Evolutionary conservation across 1,140 invertebrate genomes (phyloP).

Genomic region (Solenopsis invicta): DNA sequence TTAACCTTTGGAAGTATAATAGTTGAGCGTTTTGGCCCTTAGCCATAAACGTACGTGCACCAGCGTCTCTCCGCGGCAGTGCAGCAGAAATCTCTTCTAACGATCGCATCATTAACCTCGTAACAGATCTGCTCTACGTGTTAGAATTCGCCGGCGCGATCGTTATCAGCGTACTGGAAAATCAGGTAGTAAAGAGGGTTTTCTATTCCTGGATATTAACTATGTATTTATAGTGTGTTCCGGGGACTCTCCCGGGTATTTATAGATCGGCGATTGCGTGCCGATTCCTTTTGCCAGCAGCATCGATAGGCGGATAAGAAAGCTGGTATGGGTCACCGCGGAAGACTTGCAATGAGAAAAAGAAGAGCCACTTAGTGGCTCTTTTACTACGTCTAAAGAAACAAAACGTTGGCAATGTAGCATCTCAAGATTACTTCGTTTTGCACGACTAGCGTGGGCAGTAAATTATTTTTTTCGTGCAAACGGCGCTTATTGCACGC

Average conservation of each 20-base stretch:
- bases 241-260: conserved; percentile 69
- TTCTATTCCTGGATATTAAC: conserved; percentile 71
- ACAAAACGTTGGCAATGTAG: conserved; percentile 43
- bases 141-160: conserved; percentile 42
- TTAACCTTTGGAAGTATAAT: not conserved
- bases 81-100: conserved; percentile 43
- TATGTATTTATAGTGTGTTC: conserved; percentile 75
- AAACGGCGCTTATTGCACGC: not conserved
- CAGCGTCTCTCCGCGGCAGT: not conserved
- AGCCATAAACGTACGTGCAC: not conserved
- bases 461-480: not conserved
- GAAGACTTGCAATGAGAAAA: conserved; percentile 65
- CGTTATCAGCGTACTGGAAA: conserved; percentile 47
- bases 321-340: conserved; percentile 63
- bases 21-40: conserved; percentile 28
- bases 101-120: conserved; percentile 42
- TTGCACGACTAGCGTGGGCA: not conserved
- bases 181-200: conserved; percentile 54
- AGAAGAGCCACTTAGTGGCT: conserved; percentile 38
- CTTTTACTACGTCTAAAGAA: conserved; percentile 32
- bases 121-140: conserved; percentile 63
- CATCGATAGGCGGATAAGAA: conserved; percentile 70
- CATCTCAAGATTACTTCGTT: not conserved
- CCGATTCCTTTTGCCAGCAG: conserved; percentile 54
- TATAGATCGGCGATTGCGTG: conserved; percentile 61